Percentiles rank a stretch among this genome's conserved stretches.
Conservation (phyloP, 2,797 vertebrate species). For the Anisognathus igniventris region DNA sequence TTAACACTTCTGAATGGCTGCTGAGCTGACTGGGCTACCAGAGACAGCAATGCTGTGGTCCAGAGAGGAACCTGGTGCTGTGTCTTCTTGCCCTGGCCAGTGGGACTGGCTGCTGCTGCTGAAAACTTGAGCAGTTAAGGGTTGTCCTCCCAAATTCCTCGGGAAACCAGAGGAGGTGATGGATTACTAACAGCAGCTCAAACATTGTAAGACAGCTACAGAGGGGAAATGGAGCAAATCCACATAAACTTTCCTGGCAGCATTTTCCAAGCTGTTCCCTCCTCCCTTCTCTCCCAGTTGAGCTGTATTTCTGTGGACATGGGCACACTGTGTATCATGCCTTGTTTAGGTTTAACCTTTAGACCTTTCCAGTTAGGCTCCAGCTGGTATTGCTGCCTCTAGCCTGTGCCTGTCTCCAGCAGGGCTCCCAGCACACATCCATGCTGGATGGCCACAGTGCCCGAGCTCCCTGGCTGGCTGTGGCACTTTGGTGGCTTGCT, state of each 20-base stretch:
- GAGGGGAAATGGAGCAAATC: background rate
- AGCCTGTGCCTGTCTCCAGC: accelerated
- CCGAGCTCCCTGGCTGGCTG: accelerated
- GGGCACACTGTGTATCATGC: background rate
- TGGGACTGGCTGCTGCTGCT: accelerated
- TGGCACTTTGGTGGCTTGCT: background rate
- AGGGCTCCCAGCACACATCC: accelerated
- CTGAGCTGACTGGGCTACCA: background rate
- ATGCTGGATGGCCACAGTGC: accelerated
- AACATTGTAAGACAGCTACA: background rate
- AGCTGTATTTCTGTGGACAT: background rate
- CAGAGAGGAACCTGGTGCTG: background rate
- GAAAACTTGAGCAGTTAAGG: background rate
- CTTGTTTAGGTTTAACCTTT: background rate
- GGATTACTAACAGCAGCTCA: background rate
- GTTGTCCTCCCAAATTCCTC: background rate
- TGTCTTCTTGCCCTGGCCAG: background rate
- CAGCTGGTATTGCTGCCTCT: background rate
- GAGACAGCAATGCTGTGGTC: background rate
- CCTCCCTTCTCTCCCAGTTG: background rate
- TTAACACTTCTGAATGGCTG: background rate
- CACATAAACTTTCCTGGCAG: background rate
- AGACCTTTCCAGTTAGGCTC: background rate
- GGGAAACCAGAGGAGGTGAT: background rate
- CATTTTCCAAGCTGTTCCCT: accelerated